Evolutionary conservation across 1,140 invertebrate genomes (phyloP).

Genomic region (Rhopalosiphum padi): DNA sequence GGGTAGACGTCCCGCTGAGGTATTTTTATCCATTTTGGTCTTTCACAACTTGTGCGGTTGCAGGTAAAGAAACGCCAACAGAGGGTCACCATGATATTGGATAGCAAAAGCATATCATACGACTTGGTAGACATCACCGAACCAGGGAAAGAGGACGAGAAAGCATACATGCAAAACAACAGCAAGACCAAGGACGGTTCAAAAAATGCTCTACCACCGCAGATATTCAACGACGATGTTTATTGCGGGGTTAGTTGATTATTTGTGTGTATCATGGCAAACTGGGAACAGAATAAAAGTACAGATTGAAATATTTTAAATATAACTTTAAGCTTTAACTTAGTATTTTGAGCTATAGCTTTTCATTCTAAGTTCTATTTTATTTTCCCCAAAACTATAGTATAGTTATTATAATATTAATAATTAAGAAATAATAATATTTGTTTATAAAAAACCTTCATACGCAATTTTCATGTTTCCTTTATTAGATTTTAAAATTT

Average conservation of each 20-base stretch:
- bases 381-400: no score
- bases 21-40: neutral
- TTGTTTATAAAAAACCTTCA: no score
- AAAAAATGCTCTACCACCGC: constrained; percentile 84
- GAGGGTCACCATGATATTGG: constrained; percentile 87
- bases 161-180: constrained; percentile 92
- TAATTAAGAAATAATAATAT: no score
- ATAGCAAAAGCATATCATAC: constrained; percentile 87
- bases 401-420: no score
- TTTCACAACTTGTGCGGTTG: constrained; percentile 70
- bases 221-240: constrained; percentile 90
- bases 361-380: no score
- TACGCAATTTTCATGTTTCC: no score
- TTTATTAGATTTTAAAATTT: no score
- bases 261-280: neutral
- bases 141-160: constrained; percentile 84
- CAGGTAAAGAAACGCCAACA: constrained; percentile 95
- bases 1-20: neutral
- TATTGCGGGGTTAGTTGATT: constrained; percentile 85
- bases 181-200: constrained; percentile 74
- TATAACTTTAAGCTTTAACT: no score
- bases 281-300: no score
- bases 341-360: no score
- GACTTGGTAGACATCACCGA: constrained; percentile 92
- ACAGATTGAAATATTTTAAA: no score